Evolutionary conservation across 2,113 vertebrate species (phyloP).

Genomic region (Eidolon helvum): DNA sequence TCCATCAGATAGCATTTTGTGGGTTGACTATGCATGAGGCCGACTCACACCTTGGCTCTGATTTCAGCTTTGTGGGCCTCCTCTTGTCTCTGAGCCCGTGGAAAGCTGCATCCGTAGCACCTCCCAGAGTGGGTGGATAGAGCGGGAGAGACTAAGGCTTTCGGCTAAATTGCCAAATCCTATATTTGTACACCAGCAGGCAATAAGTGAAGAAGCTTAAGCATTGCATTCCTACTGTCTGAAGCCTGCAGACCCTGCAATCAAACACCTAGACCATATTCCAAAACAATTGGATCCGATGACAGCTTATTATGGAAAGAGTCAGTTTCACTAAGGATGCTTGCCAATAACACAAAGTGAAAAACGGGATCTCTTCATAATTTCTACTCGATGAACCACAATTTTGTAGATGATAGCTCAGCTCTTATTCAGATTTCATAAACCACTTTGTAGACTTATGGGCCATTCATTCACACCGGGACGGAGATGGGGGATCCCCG

Average conservation of each 20-base stretch:
- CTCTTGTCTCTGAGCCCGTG: not conserved
- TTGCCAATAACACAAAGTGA: slow-evolving; percentile 60
- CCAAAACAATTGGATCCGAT: slow-evolving; percentile 65
- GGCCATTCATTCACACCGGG: slow-evolving; percentile 3
- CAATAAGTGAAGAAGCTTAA: slow-evolving; percentile 75
- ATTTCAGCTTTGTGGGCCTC: slow-evolving; percentile 54
- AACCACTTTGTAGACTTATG: slow-evolving; percentile 45
- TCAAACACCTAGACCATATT: slow-evolving; percentile 70
- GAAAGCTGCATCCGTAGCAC: not conserved
- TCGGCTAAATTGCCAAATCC: slow-evolving; percentile 69
- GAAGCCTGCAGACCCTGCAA: slow-evolving; percentile 73
- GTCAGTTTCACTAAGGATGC: slow-evolving; percentile 51
- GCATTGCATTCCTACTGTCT: slow-evolving; percentile 65
- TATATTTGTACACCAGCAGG: slow-evolving; percentile 72
- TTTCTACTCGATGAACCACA: slow-evolving; percentile 50
- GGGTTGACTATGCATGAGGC: slow-evolving; percentile 68
- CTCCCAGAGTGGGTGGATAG: not conserved
- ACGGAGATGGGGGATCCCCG: not conserved
- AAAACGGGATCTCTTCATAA: slow-evolving; percentile 59
- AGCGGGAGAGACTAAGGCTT: slow-evolving; percentile 37
- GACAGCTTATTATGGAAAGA: slow-evolving; percentile 66
- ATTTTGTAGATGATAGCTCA: slow-evolving; percentile 62
- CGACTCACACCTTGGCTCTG: not conserved
- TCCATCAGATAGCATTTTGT: slow-evolving; percentile 52
- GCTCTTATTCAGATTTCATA: slow-evolving; percentile 69